These are phyloP conservation scores for Plumapathes pennacea DNA, from an alignment of 92 coral and sea anemone species.

Conservation along the genomic window DNA sequence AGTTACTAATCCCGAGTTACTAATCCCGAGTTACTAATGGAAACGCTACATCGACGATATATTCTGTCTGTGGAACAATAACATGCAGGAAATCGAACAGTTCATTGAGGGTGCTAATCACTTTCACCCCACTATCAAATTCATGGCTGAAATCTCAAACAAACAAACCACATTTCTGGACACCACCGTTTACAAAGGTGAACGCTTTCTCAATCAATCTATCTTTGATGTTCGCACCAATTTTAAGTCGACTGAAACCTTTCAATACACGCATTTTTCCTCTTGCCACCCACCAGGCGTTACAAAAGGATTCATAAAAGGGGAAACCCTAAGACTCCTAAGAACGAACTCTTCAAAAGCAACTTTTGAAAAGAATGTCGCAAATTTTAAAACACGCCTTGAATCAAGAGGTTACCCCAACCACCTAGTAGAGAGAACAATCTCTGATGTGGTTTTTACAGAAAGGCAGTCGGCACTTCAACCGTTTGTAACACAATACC, in stretches of 20 bases:
- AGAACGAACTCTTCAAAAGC: conserved; percentile 19
- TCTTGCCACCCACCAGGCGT: conserved; percentile 17
- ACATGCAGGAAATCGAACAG: conserved; percentile 4
- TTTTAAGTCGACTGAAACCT: conserved; percentile 12
- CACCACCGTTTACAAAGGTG: conserved; percentile 12
- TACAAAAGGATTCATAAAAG: conserved; percentile 15
- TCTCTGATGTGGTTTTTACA: conserved; percentile 9
- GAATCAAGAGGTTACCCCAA: conserved; percentile 12
- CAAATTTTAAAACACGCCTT: conserved; percentile 14
- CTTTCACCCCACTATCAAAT: conserved; percentile 2
- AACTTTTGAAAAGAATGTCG: conserved; percentile 11
- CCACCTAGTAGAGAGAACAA: not conserved
- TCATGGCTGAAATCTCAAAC: conserved; percentile 11
- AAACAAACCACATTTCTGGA: conserved; percentile 14
- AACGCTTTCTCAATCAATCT: conserved; percentile 2
- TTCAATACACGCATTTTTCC: conserved; percentile 11
- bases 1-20: too few relatives aligned
- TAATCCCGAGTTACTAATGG: too few relatives aligned
- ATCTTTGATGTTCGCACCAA: conserved; percentile 25
- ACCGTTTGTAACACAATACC: conserved; percentile 20
- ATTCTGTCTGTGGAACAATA: not conserved
- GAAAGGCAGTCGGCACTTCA: conserved; percentile 4
- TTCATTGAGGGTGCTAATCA: conserved; percentile 14
- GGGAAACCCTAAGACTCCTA: conserved; percentile 22
- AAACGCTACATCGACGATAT: conserved; percentile 13